Evolutionary conservation across 2,888 invertebrate genomes (phyloP), one percentile per base, ranked within the genome.

Genomic region (Archips xylosteana): DNA sequence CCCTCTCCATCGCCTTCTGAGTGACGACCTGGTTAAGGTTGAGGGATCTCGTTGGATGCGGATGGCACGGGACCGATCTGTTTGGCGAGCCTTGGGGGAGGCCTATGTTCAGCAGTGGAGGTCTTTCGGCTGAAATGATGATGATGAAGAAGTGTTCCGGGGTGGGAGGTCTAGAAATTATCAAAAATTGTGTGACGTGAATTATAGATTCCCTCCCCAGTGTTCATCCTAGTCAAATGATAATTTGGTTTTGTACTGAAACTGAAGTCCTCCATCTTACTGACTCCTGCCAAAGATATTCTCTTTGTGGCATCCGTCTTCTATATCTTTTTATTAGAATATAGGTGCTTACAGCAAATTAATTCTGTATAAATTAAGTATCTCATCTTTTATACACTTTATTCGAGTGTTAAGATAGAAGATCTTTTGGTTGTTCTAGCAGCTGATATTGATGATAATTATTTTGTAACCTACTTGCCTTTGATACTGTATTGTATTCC

Each of bases 401-500:
- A 6, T 23, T 54, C 4, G 54, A n/a, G 49, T 49, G 49, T 49
- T 49, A 13, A 3, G 49, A 12, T 45, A 45, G 39, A 45, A 9
- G 9, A 9, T 45, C 12, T n/a, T 49, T 13, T 49, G n/a, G 13
- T 49, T 49, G 13, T n/a, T 49, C n/a, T 49, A 49, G 49, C 49
- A 49, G n/a, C n/a, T 12, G n/a, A n/a, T 49, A 13, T 45, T 10
- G 10, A 45, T 9, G 45, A 10, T 47, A 47, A 47, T 15, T 15
- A 8, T 15, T 51, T 51, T 51, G 15, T 51, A 15, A 13, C 6
- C 51, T 15, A 15, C 15, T 10, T 57, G 57, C 32, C 32, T 65
- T 64, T 65, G 12, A 49, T 51, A 49, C 34, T 65, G 49, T 51
- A 65, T 15, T 34, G 45, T 45, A 45, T 36, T 36, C 12, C 12